Evolutionary conservation across 2,888 invertebrate species (phyloP).

Genomic region (Mylabris sibirica): DNA sequence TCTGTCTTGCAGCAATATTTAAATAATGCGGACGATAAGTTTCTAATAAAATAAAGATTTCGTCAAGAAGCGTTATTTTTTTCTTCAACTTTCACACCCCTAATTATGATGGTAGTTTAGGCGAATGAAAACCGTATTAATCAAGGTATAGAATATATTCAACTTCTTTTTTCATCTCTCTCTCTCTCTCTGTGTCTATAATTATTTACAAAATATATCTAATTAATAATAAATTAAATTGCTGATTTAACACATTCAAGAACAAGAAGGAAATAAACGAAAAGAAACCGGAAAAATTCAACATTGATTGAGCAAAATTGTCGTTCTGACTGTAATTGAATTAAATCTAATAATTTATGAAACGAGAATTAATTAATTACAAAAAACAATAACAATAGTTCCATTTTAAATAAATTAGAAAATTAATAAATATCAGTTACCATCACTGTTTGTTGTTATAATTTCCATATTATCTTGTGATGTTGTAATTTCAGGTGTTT

Average conservation of each 20-base stretch:
- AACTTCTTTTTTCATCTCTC: neutral
- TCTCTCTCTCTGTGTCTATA: neutral
- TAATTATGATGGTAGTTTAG: neutral
- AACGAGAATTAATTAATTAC: slow-evolving; percentile 27
- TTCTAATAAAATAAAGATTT: slow-evolving; percentile 9
- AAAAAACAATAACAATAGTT: slow-evolving; percentile 21
- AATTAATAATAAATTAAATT: slow-evolving; percentile 24
- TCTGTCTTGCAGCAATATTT: slow-evolving; percentile 4
- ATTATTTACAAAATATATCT: slow-evolving; percentile 30
- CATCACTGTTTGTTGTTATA: slow-evolving; percentile 22
- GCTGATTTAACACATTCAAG: slow-evolving; percentile 20
- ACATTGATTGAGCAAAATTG: slow-evolving; percentile 35
- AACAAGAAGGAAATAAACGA: no score
- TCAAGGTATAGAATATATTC: slow-evolving; percentile 27
- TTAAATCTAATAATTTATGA: slow-evolving; percentile 31
- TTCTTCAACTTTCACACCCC: neutral
- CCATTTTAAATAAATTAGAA: slow-evolving; percentile 40
- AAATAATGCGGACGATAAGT: slow-evolving; percentile 4
- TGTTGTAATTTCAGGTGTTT: neutral
- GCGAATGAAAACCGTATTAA: neutral
- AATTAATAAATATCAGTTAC: slow-evolving; percentile 49
- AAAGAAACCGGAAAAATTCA: slow-evolving; percentile 14
- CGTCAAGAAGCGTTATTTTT: neutral
- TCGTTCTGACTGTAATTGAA: neutral
- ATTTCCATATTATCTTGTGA: slow-evolving; percentile 11